Percentiles rank a stretch among this genome's conserved stretches.
Conservation (phyloP, 2,113 vertebrate species). For the Aythya baeri region DNA sequence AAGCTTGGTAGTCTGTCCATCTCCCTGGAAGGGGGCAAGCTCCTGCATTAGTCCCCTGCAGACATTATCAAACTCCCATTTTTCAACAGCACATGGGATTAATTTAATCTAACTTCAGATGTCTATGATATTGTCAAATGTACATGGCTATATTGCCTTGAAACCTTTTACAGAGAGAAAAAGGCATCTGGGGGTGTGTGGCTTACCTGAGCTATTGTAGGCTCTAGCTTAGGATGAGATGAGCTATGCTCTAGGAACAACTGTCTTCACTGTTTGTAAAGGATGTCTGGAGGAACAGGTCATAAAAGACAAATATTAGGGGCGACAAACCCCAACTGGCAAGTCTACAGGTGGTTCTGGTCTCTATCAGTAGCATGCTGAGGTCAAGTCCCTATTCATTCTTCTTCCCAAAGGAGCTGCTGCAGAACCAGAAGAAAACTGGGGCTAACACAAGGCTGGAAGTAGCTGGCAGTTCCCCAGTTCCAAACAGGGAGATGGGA, state of each 20-base stretch:
- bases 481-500: neutral
- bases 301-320: neutral
- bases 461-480: neutral
- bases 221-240: neutral
- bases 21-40: neutral
- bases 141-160: neutral
- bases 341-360: neutral
- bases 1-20: neutral
- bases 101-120: neutral
- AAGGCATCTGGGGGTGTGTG: neutral
- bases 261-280: neutral
- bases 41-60: neutral
- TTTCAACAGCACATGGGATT: neutral
- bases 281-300: neutral
- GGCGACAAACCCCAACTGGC: neutral
- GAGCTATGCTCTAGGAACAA: fast-evolving
- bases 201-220: neutral
- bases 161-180: neutral
- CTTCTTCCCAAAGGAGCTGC: neutral
- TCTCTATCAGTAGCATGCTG: neutral
- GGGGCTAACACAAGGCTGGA: neutral
- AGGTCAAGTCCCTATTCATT: neutral
- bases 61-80: neutral
- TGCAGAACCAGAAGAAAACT: neutral
- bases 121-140: neutral